Evolutionary conservation across 2,797 vertebrate genomes (phyloP).

Genomic region (Spinus olivaceus): DNA sequence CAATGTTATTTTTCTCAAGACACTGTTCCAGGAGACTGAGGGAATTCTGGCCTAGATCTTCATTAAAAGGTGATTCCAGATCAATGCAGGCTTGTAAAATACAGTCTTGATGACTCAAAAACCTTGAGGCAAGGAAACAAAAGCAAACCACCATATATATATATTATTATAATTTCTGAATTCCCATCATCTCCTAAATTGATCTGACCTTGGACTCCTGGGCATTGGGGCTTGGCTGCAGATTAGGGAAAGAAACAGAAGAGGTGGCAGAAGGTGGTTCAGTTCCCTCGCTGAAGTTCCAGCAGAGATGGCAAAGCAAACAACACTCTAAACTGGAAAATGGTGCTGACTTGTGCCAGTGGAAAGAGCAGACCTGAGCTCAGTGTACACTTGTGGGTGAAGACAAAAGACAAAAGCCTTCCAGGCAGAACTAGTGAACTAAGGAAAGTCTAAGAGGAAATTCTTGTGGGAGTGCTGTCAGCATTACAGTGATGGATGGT

Average conservation of each 20-base stretch:
- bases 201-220: neutral
- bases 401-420: neutral
- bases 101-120: neutral
- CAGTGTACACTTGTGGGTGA: neutral
- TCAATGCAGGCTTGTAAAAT: neutral
- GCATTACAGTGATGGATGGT: neutral
- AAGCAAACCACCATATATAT: neutral
- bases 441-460: neutral
- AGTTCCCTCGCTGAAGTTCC: neutral
- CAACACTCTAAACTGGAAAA: neutral
- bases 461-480: neutral
- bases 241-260: neutral
- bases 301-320: neutral
- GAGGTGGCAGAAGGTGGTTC: neutral
- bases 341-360: neutral
- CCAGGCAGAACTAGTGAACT: neutral
- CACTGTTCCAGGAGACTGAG: neutral
- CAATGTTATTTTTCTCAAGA: neutral
- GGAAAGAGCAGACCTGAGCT: neutral
- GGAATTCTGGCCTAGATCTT: neutral
- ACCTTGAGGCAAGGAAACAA: neutral
- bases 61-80: neutral
- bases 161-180: neutral
- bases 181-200: neutral
- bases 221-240: neutral